Evolutionary conservation across 2,797 vertebrate genomes (phyloP).

Genomic region (Tenualosa ilisha): DNA sequence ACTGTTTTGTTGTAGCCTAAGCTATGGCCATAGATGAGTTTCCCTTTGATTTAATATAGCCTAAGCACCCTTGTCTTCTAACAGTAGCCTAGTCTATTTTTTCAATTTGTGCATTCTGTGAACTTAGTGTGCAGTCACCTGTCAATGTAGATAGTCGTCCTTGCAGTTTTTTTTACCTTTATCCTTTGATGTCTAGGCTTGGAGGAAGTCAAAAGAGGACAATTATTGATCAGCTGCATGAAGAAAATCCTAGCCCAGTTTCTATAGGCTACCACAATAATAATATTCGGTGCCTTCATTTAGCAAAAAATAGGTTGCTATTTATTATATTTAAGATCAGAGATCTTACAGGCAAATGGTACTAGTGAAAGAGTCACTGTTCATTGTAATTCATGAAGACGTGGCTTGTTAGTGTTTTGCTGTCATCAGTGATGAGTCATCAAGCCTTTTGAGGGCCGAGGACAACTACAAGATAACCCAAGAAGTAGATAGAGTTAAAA

Average conservation of each 20-base stretch:
- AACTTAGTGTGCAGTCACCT: background rate
- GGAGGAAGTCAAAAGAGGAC: background rate
- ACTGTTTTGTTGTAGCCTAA: background rate
- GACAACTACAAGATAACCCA: slow-evolving; percentile 2
- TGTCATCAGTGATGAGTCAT: slow-evolving; percentile 19
- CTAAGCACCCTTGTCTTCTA: background rate
- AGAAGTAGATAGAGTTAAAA: background rate
- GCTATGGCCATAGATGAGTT: background rate
- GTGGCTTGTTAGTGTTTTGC: slow-evolving; percentile 10
- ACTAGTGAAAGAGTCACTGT: background rate
- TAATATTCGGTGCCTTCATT: background rate
- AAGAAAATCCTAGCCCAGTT: background rate
- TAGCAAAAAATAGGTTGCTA: background rate
- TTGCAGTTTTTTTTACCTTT: background rate
- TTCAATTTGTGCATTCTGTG: background rate
- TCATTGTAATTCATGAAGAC: background rate
- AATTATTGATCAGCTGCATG: background rate
- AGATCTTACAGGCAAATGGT: background rate
- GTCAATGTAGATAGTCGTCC: background rate
- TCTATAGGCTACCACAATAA: background rate
- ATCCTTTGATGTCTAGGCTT: background rate
- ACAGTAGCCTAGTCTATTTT: background rate
- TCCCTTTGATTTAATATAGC: background rate
- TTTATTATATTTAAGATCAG: background rate
- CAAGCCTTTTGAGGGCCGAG: background rate